Base-by-base conservation (phyloP, 2,888 invertebrate genomes). In the Physocephala rufipes region DNA sequence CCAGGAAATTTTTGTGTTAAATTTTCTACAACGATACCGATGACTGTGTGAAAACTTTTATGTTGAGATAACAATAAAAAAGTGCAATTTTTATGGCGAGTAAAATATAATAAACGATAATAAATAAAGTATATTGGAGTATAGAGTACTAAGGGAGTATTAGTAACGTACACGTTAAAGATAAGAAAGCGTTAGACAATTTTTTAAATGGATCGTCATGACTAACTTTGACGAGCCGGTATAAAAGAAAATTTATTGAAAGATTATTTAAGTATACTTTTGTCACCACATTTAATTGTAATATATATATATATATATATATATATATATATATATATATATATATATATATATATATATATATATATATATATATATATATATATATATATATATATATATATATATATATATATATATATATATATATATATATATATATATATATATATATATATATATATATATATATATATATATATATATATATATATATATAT, bases 161-260 rank as follows among this genome's bases (percentile, higher is more conserved):
- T 21, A 53, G 53, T n/a, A n/a, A n/a, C n/a, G n/a, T n/a, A 2
- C 53, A 2, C n/a, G 1, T 2, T n/a, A 53, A 9, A 53, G 2
- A 21, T 21, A 21, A 53, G 7, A 2, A 3, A 5, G n/a, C n/a
- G 13, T 21, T 21, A 53, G 21, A 53, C n/a, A 53, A n/a, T n/a
- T n/a, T 53, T 53, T 53, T 53, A 16, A 53, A n/a, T n/a, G n/a
- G 53, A 15, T 53, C 21, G n/a, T 53, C 15, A 53, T n/a, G n/a
- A 21, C n/a, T 53, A 21, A 53, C 21, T 21, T 53, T 16, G 9
- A 36, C 36, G 36, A 9, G 36, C 36, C 36, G 36, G 26, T 55
- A 21, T 2, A 21, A 15, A 21, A 3, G 0, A 2, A 26, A 55
- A 21, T 55, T 24, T 55, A 55, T 55, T 55, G 24, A 9, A 12